Percentiles rank a stretch among this genome's conserved stretches.
phyloP scores from a whole-genome alignment of 2,113 vertebrate genomes.

The Choloepus hoffmanni region DNA sequence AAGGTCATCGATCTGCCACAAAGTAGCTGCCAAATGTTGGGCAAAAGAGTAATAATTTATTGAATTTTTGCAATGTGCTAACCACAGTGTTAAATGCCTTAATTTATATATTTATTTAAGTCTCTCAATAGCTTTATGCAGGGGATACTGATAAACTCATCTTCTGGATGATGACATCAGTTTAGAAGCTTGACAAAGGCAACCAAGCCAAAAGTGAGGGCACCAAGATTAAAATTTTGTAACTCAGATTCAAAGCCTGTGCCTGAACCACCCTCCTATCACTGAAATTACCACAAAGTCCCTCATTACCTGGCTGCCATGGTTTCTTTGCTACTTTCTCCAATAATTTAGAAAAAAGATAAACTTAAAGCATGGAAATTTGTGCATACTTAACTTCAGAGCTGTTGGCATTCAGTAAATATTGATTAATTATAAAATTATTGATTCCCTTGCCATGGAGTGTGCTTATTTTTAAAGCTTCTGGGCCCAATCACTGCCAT shows the following conservation, averaged over 20 bases:
- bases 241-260: not conserved
- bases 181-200: not conserved
- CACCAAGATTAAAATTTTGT: not conserved
- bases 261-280: not conserved
- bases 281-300: too few relatives aligned
- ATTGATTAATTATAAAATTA: constrained; percentile 28
- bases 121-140: not conserved
- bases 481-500: not conserved
- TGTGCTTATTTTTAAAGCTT: constrained; percentile 1
- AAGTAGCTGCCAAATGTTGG: not conserved
- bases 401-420: not conserved
- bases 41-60: not conserved
- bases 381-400: not conserved
- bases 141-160: not conserved
- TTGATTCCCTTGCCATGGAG: not conserved
- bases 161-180: not conserved
- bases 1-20: not conserved
- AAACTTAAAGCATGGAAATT: not conserved
- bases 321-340: not conserved
- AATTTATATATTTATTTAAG: not conserved
- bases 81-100: not conserved
- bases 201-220: not conserved
- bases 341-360: not conserved
- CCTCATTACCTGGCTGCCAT: not conserved
- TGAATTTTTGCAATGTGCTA: not conserved